phyloP scores from a whole-genome alignment of 2,113 vertebrate genomes.

The Grallaria varia region DNA sequence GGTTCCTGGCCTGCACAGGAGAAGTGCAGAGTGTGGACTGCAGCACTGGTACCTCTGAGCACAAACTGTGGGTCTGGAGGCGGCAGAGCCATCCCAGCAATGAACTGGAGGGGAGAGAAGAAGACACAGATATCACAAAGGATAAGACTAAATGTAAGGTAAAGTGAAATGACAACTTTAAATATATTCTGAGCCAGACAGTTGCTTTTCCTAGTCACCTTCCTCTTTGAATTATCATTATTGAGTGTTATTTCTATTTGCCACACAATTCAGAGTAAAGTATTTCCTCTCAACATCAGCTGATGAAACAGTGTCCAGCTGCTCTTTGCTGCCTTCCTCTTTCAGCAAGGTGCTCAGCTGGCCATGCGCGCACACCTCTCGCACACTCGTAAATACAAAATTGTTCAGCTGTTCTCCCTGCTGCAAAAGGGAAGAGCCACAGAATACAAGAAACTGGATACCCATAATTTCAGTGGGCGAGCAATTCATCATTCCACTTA shows the following conservation, averaged over 20 bases:
- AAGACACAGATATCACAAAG: background rate
- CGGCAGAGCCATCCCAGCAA: conserved; percentile 69
- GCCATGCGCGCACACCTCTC: background rate
- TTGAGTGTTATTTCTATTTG: background rate
- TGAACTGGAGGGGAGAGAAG: background rate
- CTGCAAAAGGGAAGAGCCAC: background rate
- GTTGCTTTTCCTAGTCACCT: background rate
- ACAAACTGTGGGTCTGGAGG: conserved; percentile 86
- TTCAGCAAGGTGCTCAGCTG: background rate
- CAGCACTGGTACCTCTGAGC: conserved; percentile 82
- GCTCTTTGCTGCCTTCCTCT: background rate
- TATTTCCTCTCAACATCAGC: background rate
- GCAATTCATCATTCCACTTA: background rate
- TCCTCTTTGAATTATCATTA: background rate
- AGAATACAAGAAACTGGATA: background rate
- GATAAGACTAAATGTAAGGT: background rate
- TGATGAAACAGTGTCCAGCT: background rate
- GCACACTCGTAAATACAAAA: background rate
- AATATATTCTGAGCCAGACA: background rate
- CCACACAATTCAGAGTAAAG: background rate
- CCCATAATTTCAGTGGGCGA: conserved; percentile 14
- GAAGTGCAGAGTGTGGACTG: conserved; percentile 87
- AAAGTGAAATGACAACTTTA: background rate
- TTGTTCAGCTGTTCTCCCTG: background rate
- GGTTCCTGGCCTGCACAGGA: conserved; percentile 50